phyloP scores from a whole-genome alignment of 2,797 vertebrate species.

The Tympanoctomys barrerae region DNA sequence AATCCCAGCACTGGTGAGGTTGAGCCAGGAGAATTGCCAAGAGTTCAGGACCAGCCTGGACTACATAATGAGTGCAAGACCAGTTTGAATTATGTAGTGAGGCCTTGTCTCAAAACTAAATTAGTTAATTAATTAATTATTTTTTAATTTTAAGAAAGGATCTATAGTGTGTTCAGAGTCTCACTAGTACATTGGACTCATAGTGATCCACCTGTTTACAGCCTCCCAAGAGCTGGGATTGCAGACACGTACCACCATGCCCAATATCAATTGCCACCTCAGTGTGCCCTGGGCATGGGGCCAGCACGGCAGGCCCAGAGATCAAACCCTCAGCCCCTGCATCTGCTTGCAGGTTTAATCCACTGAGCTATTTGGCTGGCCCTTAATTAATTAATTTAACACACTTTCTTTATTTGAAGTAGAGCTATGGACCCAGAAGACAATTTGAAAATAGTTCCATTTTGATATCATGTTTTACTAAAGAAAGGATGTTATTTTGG shows the following conservation, averaged over 20 bases:
- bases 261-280: no score
- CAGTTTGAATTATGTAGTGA: background rate
- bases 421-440: background rate
- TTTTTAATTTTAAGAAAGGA: background rate
- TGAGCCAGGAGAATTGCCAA: background rate
- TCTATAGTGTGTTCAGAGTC: no score
- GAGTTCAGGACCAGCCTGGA: background rate
- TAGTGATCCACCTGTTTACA: no score
- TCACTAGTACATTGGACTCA: no score
- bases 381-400: conserved; percentile 4
- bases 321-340: no score
- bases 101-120: background rate
- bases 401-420: conserved; percentile 1
- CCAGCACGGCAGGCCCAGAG: no score
- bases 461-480: background rate
- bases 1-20: background rate
- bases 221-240: no score
- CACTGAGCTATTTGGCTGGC: no score
- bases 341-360: no score
- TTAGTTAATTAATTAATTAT: background rate
- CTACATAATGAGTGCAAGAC: background rate
- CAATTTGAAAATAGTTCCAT: background rate
- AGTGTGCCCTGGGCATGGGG: no score
- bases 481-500: background rate
- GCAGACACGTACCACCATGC: no score